Conservation (phyloP, 2,888 invertebrate species). For the Xylota sylvarum region DNA sequence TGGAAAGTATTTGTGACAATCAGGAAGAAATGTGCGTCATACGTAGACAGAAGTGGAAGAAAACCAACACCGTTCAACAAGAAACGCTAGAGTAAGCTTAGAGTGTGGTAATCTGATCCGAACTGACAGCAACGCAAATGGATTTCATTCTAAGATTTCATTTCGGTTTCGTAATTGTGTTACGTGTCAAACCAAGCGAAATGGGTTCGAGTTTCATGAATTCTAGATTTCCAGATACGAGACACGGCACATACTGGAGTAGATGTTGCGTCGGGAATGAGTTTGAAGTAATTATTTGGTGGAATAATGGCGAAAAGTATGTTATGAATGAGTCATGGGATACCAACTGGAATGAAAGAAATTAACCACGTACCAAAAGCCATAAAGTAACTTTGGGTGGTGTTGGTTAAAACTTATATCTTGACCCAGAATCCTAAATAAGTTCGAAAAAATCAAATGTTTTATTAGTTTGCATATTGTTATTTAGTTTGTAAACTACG, state of each 20-base stretch:
- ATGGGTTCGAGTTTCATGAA: slow-evolving; percentile 30
- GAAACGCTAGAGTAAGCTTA: slow-evolving; percentile 39
- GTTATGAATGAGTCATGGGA: background rate
- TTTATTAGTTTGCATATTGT: too few species aligned
- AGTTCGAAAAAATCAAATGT: too few species aligned
- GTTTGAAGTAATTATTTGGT: background rate
- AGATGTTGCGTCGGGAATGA: background rate
- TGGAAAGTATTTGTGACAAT: slow-evolving; percentile 12
- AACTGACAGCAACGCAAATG: slow-evolving; percentile 45
- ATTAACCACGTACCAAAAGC: too few species aligned
- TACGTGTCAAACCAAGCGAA: slow-evolving; percentile 53
- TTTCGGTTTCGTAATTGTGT: slow-evolving; percentile 61
- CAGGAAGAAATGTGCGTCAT: slow-evolving; percentile 38
- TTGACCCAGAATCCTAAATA: too few species aligned
- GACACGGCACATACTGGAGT: background rate
- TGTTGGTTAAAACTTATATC: too few species aligned
- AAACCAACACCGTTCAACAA: slow-evolving; percentile 23
- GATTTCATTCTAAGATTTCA: slow-evolving; percentile 48
- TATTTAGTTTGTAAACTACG: too few species aligned
- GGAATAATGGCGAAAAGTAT: background rate
- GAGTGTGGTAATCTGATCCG: slow-evolving; percentile 41
- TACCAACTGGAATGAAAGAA: background rate
- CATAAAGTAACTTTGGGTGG: too few species aligned
- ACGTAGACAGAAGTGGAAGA: slow-evolving; percentile 3
- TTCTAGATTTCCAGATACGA: slow-evolving; percentile 33